Conservation (phyloP, 1,140 invertebrate genomes). For the Drosophila fuyamai region DNA sequence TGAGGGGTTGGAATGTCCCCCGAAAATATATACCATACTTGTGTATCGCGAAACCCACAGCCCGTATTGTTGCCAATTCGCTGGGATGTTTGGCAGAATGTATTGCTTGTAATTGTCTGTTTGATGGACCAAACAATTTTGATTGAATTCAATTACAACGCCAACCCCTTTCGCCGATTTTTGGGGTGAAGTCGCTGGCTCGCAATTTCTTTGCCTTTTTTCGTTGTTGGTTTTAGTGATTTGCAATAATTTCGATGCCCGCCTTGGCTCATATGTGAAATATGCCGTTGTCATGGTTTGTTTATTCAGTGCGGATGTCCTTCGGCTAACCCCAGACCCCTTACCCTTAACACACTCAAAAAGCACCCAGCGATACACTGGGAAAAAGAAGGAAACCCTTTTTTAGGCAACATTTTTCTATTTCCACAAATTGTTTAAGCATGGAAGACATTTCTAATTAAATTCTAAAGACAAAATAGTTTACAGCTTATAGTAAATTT, state of each 20-base stretch:
- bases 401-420: no score
- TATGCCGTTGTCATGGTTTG: constrained; percentile 81
- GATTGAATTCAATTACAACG: constrained; percentile 83
- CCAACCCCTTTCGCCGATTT: constrained; percentile 38
- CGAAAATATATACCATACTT: background rate
- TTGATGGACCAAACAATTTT: constrained; percentile 84
- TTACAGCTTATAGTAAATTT: no score
- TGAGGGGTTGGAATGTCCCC: background rate
- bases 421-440: background rate
- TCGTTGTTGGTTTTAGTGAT: constrained; percentile 80
- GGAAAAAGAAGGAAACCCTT: background rate
- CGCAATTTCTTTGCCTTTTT: constrained; percentile 27
- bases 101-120: constrained; percentile 78
- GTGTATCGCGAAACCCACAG: background rate
- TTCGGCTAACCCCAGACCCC: constrained; percentile 23
- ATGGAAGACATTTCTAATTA: no score
- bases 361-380: background rate
- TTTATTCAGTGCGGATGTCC: constrained; percentile 73
- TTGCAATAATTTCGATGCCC: constrained; percentile 73
- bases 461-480: no score
- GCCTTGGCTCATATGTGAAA: constrained; percentile 64
- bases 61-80: constrained; percentile 32
- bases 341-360: constrained; percentile 18
- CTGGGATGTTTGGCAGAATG: constrained; percentile 35
- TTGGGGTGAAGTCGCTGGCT: constrained; percentile 5